These are phyloP conservation scores for Copsychus sechellarum DNA, from an alignment of 2,113 vertebrate genomes.

Conservation along the genomic window DNA sequence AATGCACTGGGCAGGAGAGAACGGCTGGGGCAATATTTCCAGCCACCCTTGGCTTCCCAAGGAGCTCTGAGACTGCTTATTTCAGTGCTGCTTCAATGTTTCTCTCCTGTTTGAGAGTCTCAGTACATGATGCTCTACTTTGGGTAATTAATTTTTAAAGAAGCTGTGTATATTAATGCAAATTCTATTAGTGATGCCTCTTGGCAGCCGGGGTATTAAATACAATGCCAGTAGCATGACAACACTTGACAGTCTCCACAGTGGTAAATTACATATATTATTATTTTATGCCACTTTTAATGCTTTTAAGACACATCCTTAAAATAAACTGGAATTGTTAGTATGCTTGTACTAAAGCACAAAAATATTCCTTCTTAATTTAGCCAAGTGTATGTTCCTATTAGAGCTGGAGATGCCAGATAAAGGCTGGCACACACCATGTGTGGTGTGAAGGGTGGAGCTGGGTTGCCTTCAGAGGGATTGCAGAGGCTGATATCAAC, in stretches of 20 bases:
- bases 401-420: constrained; percentile 31
- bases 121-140: constrained; percentile 51
- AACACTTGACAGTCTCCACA: constrained; percentile 42
- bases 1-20: background rate
- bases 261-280: constrained; percentile 38
- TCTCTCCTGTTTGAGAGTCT: constrained; percentile 44
- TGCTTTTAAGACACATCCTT: constrained; percentile 18
- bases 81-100: background rate
- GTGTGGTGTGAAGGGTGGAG: constrained; percentile 20
- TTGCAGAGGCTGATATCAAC: background rate
- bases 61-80: background rate
- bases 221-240: constrained; percentile 54
- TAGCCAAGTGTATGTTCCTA: constrained; percentile 30
- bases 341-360: constrained; percentile 2
- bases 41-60: accelerated
- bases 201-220: constrained; percentile 40
- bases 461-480: background rate
- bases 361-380: constrained; percentile 51
- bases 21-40: background rate
- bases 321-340: constrained; percentile 38
- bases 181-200: constrained; percentile 45
- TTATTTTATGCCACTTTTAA: constrained; percentile 47
- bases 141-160: constrained; percentile 61
- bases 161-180: constrained; percentile 47
- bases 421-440: constrained; percentile 11